Percentiles rank a stretch among this genome's conserved stretches.
These are phyloP conservation scores for Galeruca laticollis DNA, from an alignment of 2,888 invertebrate species.

Conservation along the genomic window DNA sequence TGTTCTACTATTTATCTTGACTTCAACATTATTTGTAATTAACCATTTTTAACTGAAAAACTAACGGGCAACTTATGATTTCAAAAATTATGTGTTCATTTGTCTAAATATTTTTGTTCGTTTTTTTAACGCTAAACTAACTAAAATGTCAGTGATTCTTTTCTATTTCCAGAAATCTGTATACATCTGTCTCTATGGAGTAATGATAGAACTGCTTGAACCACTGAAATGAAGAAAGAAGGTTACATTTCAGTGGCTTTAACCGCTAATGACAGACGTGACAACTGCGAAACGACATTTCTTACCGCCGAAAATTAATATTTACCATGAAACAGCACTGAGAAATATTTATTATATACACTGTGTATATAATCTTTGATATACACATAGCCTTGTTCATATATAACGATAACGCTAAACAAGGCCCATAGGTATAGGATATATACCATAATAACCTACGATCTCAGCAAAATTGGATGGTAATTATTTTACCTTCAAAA, in stretches of 20 bases:
- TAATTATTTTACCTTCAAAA: no score
- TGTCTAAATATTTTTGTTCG: not conserved
- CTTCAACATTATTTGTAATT: not conserved
- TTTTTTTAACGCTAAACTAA: not conserved
- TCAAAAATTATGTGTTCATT: slow-evolving; percentile 1
- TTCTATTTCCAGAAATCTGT: not conserved
- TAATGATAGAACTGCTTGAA: not conserved
- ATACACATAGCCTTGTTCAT: no score
- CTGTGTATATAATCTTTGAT: no score
- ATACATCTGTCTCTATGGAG: not conserved
- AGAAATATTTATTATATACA: no score
- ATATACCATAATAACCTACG: no score
- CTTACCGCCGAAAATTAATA: no score
- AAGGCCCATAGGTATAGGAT: no score
- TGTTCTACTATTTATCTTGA: not conserved
- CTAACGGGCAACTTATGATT: not conserved
- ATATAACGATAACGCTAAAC: no score
- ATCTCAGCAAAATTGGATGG: no score
- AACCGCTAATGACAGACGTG: not conserved
- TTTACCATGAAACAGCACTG: no score
- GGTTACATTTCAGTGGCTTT: no score
- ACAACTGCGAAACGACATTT: not conserved
- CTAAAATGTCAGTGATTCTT: not conserved
- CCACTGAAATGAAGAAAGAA: no score
- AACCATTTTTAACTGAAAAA: not conserved